These are phyloP conservation scores for Ametastegia equiseti DNA, from an alignment of 2,888 invertebrate species.

Conservation along the genomic window DNA sequence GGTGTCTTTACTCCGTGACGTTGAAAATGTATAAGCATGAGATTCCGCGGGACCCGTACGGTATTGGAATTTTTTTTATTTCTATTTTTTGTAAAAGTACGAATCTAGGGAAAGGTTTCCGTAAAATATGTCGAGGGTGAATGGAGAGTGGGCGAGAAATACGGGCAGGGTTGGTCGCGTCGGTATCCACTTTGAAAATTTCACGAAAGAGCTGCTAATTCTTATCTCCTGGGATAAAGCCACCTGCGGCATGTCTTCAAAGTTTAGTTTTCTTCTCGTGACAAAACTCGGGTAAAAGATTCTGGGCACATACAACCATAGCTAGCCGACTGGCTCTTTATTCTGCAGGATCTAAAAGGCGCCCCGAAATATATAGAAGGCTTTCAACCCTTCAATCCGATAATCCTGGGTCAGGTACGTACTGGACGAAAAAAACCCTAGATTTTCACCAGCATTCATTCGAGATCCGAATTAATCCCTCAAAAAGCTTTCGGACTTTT, in stretches of 20 bases:
- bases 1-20: neutral
- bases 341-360: neutral
- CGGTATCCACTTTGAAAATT: slow-evolving; percentile 27
- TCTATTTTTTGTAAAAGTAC: neutral
- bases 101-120: neutral
- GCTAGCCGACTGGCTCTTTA: neutral
- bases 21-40: neutral
- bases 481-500: neutral
- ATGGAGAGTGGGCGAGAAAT: neutral
- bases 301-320: neutral
- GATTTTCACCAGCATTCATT: neutral
- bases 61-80: neutral
- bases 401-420: neutral
- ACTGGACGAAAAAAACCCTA: neutral
- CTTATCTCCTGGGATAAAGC: slow-evolving; percentile 28
- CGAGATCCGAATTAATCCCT: neutral
- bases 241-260: slow-evolving; percentile 25
- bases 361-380: neutral
- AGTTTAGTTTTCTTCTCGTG: neutral
- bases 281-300: neutral
- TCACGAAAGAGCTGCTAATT: slow-evolving; percentile 35
- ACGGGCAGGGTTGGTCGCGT: neutral
- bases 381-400: slow-evolving; percentile 33
- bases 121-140: neutral
- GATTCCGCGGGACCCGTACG: neutral